Base-by-base conservation (phyloP, 2,888 invertebrate species). In the Orthosia cruda region DNA sequence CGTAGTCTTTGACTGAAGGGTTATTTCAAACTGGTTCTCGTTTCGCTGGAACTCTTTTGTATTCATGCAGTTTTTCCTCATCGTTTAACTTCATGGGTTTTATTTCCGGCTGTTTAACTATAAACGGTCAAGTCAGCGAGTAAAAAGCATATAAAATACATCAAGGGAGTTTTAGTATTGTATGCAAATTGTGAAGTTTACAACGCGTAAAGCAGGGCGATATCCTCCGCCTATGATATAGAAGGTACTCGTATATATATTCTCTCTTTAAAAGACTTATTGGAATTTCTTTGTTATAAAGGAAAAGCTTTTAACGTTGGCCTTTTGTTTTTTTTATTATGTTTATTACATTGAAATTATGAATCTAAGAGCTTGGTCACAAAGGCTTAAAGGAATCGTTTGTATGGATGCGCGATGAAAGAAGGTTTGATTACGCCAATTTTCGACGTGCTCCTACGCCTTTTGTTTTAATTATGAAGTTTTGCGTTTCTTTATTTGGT, bases 131-230 rank as follows among this genome's bases (percentile, higher is more conserved):
- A 90, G 86, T 84, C 81, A 83, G 82, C 83, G 90, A 88, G 92
- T 93, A 93, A 94, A 93, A 90, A 87, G 86, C 86, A 86, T 91
- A 92, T 92, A 90, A 90, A 93, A 91, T 88, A 83, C 89, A 85
- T 89, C 80, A 85, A 85, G 77, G 85, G 85, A 89, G 86, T 84
- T 89, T 89, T 88, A 88, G 81, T 88, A 86, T 83, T 80, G 83
- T 91, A 94, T 93, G 94, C 90, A 92, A 94, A 94, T 94, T 90
- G 68, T 89, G 86, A 87, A 87, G 87, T 93, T 91, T 90, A 91
- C 88, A 89, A 79, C 66, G 80, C 81, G 79, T 85, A 57, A 87
- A 84, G 70, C 66, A 59, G 77, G 74, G 80, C 66, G 72, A 76
- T 74, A 63, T 68, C 82, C 47, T 71, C 59, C 50, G 76, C 58